Base-by-base conservation (phyloP, 2,888 invertebrate genomes). In the Patella caerulea region DNA sequence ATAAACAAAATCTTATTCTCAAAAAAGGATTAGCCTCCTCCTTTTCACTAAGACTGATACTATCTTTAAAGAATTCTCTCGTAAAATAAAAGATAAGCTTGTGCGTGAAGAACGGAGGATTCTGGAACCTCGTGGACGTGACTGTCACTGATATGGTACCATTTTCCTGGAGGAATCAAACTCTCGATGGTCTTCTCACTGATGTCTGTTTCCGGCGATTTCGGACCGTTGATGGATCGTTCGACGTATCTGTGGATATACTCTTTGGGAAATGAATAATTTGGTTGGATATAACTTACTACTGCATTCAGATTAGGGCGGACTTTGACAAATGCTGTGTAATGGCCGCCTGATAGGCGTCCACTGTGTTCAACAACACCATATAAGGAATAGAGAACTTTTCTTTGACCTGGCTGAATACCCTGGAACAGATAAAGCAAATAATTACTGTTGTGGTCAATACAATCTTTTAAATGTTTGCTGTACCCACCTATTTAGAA, bases 361-460 rank as follows among this genome's bases (percentile, higher is more conserved):
- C 99, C 99, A 76, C 96, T 95, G 90, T 99, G 99, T 89, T 97
- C 97, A 3, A 99, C 98, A 0, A 99, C 95, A 0, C 98, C 99
- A 88, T 98, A 99, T 75, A 99, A 93, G 0, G 97, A 95, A 91
- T 99, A 99, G 53, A 96, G 92, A 65, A 97, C 92, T 89, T 94
- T 93, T 84, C 93, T 94, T 89, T 95, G 95, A 14, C 94, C 94
- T 65, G 86, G 82, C 69, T 85, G 84, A 59, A 91, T 86, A 56
- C 90, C 90, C 88, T 92, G 86, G 19, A 87, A 83, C 52, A 78
- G 78, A 69, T 29, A 17, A 71, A 71, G 19, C 17, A 71, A 71
- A 17, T 7, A 29, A 7, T n/a, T 7, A 65, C 34, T 4, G 5
- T 5, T 34, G 34, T 34, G 5, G 34, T 34, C 34, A 34, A 5